Evolutionary conservation across 2,888 invertebrate genomes (phyloP).

Genomic region (Sclerodermus sp.): DNA sequence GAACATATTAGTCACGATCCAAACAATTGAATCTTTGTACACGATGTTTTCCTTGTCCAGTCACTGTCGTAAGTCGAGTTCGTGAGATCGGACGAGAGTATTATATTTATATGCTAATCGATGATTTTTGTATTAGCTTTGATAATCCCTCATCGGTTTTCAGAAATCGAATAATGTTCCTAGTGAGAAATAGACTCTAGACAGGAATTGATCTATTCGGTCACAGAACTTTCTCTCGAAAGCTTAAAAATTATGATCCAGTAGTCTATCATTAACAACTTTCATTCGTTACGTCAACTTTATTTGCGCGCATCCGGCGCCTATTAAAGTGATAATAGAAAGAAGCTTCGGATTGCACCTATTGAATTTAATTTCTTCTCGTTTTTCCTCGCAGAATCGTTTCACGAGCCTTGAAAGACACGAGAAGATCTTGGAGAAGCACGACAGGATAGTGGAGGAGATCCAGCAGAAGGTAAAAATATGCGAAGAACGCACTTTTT

Average conservation of each 20-base stretch:
- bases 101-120: no score
- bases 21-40: no score
- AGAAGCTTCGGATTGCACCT: slow-evolving; percentile 1
- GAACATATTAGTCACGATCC: no score
- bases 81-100: no score
- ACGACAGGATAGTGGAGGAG: slow-evolving; percentile 24
- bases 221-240: background rate
- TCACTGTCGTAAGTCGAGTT: no score
- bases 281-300: slow-evolving; percentile 28
- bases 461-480: slow-evolving; percentile 41
- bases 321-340: background rate
- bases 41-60: no score
- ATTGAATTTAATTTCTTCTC: background rate
- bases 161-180: no score
- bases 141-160: no score
- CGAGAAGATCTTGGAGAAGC: background rate
- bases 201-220: no score
- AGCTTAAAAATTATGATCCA: slow-evolving; percentile 1
- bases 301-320: background rate
- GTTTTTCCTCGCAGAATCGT: slow-evolving; percentile 36
- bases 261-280: slow-evolving; percentile 21
- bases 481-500: no score
- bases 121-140: no score
- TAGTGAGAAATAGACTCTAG: no score
- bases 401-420: slow-evolving; percentile 20